Evolutionary conservation across 2,888 invertebrate genomes (phyloP).

Genomic region (Germaria angustata): DNA sequence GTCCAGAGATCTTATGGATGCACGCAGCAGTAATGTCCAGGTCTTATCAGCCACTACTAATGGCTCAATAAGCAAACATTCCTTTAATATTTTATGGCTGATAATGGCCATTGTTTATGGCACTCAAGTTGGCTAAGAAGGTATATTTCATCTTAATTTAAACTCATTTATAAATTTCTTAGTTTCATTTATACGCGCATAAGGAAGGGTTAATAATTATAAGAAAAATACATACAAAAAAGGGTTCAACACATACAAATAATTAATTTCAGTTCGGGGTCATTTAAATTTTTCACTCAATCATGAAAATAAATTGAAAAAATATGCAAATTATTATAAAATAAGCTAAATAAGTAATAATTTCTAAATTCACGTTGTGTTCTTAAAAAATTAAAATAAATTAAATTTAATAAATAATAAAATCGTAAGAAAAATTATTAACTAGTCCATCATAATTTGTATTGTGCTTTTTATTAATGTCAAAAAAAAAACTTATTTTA

Average conservation of each 20-base stretch:
- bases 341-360: slow-evolving; percentile 48
- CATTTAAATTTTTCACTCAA: slow-evolving; percentile 39
- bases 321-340: slow-evolving; percentile 29
- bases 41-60: slow-evolving; percentile 61
- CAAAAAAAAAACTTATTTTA: slow-evolving; percentile 57
- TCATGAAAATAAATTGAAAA: slow-evolving; percentile 39
- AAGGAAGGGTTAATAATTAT: slow-evolving; percentile 6
- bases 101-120: slow-evolving; percentile 60
- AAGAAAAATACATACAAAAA: background rate
- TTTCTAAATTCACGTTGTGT: slow-evolving; percentile 65
- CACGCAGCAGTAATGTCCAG: slow-evolving; percentile 74
- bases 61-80: slow-evolving; percentile 20
- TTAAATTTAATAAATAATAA: background rate
- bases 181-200: slow-evolving; percentile 22
- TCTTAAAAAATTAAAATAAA: slow-evolving; percentile 38
- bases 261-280: slow-evolving; percentile 25
- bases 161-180: background rate
- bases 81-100: slow-evolving; percentile 45
- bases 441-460: slow-evolving; percentile 59
- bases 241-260: slow-evolving; percentile 16
- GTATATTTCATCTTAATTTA: background rate
- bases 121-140: slow-evolving; percentile 64
- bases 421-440: slow-evolving; percentile 41
- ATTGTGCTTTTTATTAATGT: slow-evolving; percentile 69
- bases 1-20: slow-evolving; percentile 81